Evolutionary conservation across 2,113 vertebrate species (phyloP), one percentile per base, ranked within the genome.

Genomic region (Limnothrissa miodon): DNA sequence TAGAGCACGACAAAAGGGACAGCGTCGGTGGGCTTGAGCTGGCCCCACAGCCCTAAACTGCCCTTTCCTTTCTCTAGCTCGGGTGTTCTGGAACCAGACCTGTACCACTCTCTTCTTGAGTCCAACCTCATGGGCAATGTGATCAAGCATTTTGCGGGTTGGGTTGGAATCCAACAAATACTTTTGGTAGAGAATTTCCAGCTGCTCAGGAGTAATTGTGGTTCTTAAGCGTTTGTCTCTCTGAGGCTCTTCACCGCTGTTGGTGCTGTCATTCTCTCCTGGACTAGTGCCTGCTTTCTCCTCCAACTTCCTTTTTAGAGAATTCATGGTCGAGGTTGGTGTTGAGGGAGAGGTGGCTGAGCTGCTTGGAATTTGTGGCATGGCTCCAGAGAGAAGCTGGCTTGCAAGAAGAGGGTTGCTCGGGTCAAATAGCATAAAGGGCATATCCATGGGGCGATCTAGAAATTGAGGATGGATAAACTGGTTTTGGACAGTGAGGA

Each of bases 21-120:
- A 99, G 15, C 98, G 95, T 1, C 98, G 95, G 78, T 99, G 98
- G 78, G 98, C 98, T 86, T 99, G 98, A 17, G 98, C 97, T 6
- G 98, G 98, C 66, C 97, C 98, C 13, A 99, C 97, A 0, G 98
- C 98, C 89, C 98, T 92, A 90, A 99, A 99, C 89, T 99, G 98
- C 21, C 98, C 98, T 89, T 99, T 99, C 90, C 98, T 95, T 87
- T 99, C 98, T 87, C 98, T 95, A 0, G 98, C 98, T 78, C 98
- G 94, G 1, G 98, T 99, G 89, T 99, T 99, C 91, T 99, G 98
- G 92, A 99, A 99, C 98, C 98, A 99, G 53, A 99, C 98, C 88
- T 99, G 98, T n/a, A 99, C 98, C 39, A 99, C 98, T 0, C 98
- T 96, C 89, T 99, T 99, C 93, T 99, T 99, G 87, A 99, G 93